These are phyloP conservation scores for Scaptomyza cyrtandrae DNA, from an alignment of 2,888 invertebrate species.

Conservation along the genomic window DNA sequence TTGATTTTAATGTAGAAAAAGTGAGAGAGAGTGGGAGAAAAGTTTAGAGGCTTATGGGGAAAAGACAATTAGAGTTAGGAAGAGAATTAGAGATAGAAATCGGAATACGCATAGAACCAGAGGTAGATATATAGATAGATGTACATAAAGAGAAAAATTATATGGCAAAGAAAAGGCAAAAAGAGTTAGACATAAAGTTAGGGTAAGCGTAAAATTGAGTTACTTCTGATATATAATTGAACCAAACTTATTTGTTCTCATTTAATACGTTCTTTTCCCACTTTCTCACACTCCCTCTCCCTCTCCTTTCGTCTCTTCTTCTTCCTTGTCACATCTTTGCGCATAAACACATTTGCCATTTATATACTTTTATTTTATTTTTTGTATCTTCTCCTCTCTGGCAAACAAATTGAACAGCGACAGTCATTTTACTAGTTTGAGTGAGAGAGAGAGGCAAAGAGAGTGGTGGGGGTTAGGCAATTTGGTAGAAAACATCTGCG, in stretches of 20 bases:
- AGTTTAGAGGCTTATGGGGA: too few relatives aligned
- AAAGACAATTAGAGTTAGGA: neutral
- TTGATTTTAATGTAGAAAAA: neutral
- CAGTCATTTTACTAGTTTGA: slow-evolving; percentile 36
- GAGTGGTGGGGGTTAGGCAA: slow-evolving; percentile 47
- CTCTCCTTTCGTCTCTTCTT: neutral
- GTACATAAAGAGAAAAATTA: too few relatives aligned
- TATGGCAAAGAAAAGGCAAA: too few relatives aligned
- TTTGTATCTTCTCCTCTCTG: neutral
- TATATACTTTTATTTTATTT: slow-evolving; percentile 32
- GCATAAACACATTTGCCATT: slow-evolving; percentile 73
- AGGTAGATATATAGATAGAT: too few relatives aligned
- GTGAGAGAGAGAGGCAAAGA: neutral
- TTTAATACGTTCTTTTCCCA: too few relatives aligned
- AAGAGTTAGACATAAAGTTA: too few relatives aligned
- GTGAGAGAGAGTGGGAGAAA: neutral
- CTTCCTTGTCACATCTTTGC: slow-evolving; percentile 60
- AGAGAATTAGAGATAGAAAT: neutral
- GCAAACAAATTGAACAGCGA: slow-evolving; percentile 71
- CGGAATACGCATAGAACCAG: too few relatives aligned
- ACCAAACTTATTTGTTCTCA: too few relatives aligned
- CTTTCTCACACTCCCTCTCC: neutral
- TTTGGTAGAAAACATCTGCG: slow-evolving; percentile 69
- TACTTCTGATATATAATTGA: too few relatives aligned
- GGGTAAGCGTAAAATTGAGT: too few relatives aligned